phyloP scores from a whole-genome alignment of 23 tunicate species.

The Clavelina lepadiformis region DNA sequence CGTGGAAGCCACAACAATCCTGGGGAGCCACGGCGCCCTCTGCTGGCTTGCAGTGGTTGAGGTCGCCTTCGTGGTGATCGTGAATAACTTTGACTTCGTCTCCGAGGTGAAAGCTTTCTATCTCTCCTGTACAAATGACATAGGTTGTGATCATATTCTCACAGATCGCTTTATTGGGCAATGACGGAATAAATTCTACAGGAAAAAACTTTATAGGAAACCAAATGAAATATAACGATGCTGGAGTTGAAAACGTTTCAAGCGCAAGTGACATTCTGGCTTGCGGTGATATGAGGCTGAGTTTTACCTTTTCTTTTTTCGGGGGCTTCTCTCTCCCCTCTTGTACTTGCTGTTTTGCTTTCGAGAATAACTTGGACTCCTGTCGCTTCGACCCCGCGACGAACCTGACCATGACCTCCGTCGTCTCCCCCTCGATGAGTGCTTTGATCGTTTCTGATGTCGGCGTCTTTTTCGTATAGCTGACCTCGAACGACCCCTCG shows the following conservation, averaged over 20 bases:
- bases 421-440: slow-evolving; percentile 4
- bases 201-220: no score
- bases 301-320: slow-evolving; percentile 1
- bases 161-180: no score
- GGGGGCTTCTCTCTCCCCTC: slow-evolving; percentile 11
- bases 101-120: slow-evolving; percentile 3
- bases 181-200: no score
- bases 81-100: not conserved
- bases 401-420: slow-evolving; percentile 25
- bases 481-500: slow-evolving; percentile 31
- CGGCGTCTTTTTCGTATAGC: slow-evolving; percentile 11
- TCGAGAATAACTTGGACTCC: slow-evolving; percentile 1
- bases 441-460: not conserved
- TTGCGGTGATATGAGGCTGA: not conserved
- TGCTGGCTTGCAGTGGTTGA: not conserved
- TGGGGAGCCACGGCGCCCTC: slow-evolving; percentile 24
- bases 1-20: slow-evolving; percentile 3
- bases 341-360: slow-evolving; percentile 1
- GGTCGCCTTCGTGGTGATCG: not conserved
- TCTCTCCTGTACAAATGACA: no score
- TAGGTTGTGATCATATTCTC: no score
- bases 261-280: no score
- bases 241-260: no score
- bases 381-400: not conserved
- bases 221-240: no score